Evolutionary conservation across 2,113 vertebrate species (phyloP).

Genomic region (Apeltes quadracus): DNA sequence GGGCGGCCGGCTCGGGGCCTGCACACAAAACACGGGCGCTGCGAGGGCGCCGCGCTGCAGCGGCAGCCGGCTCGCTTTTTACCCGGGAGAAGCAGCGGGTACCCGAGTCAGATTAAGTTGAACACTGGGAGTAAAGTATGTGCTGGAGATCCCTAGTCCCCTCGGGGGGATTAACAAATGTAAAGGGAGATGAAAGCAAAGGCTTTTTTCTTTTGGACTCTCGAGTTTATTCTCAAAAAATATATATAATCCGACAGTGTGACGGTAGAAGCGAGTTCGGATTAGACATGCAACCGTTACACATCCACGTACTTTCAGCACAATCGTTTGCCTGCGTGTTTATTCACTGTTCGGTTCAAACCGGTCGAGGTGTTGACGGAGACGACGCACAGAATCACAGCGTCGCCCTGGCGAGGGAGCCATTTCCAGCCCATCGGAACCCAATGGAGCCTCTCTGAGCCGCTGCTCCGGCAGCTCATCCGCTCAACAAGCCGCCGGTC

Average conservation of each 20-base stretch:
- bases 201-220: constrained; percentile 15
- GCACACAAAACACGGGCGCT: constrained; percentile 6
- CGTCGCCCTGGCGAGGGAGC: constrained; percentile 18
- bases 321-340: constrained; percentile 22
- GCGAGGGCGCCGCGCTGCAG: neutral
- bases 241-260: constrained; percentile 37
- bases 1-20: neutral
- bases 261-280: constrained; percentile 22
- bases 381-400: constrained; percentile 25
- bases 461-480: neutral
- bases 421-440: constrained; percentile 42
- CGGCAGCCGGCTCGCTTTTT: neutral
- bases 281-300: constrained; percentile 17
- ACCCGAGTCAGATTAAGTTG: constrained; percentile 20
- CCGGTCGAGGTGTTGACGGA: constrained; percentile 23
- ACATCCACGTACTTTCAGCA: constrained; percentile 21
- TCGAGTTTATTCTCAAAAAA: constrained; percentile 35
- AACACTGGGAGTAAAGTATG: constrained; percentile 11
- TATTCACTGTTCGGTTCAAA: constrained; percentile 6
- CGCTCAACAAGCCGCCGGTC: neutral
- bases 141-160: constrained; percentile 10
- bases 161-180: constrained; percentile 29
- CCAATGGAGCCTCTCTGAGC: constrained; percentile 18
- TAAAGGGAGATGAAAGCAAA: constrained; percentile 47
- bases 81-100: neutral